Conservation (phyloP, 2,113 vertebrate species). For the Lepus americanus region DNA sequence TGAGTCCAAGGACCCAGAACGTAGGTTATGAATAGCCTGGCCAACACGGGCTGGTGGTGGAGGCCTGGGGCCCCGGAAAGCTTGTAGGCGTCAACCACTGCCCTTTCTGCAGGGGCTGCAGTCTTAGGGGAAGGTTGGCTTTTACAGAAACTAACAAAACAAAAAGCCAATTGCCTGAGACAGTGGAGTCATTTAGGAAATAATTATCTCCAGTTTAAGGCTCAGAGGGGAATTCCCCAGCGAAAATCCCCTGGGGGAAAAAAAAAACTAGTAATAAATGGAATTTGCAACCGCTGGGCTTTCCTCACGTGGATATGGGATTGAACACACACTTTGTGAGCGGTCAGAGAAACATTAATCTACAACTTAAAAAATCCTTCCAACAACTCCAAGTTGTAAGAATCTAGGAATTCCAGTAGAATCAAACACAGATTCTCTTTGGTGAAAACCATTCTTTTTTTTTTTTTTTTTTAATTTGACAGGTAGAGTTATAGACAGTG, state of each 20-base stretch:
- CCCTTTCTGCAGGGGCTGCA: neutral
- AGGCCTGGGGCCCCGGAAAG: neutral
- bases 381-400: neutral
- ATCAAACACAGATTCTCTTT: conserved; percentile 25
- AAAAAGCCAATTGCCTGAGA: neutral
- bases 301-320: neutral
- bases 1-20: neutral
- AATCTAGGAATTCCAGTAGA: neutral
- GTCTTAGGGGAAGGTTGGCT: neutral
- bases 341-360: conserved; percentile 12
- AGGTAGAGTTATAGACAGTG: too few relatives aligned
- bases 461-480: too few relatives aligned
- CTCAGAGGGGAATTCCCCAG: neutral
- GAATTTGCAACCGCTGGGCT: neutral
- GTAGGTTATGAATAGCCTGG: neutral
- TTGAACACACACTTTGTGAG: conserved; percentile 35
- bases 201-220: neutral
- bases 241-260: neutral
- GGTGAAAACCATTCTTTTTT: neutral
- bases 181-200: neutral
- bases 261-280: neutral
- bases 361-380: conserved; percentile 7
- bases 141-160: neutral
- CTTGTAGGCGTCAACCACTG: neutral
- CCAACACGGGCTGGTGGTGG: too few relatives aligned